phyloP scores from a whole-genome alignment of 2,113 vertebrate species.

The Oryzias celebensis region DNA sequence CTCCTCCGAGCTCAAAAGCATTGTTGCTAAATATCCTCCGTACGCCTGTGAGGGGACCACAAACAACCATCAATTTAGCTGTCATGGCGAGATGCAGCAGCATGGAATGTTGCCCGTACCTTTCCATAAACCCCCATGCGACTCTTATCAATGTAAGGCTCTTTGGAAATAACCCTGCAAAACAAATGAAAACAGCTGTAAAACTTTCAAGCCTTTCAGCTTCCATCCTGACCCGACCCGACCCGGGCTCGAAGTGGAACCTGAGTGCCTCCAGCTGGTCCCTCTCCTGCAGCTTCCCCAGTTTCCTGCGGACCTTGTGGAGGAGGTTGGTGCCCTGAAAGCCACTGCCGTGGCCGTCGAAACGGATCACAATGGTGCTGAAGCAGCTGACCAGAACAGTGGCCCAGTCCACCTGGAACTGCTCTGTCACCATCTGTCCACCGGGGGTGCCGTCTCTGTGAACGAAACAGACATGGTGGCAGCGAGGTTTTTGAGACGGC shows the following conservation, averaged over 20 bases:
- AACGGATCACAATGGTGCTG: slow-evolving; percentile 84
- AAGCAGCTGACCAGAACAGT: slow-evolving; percentile 91
- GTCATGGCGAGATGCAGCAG: background rate
- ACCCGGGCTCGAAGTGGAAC: slow-evolving; percentile 60
- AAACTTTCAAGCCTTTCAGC: background rate
- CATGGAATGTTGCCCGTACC: slow-evolving; percentile 67
- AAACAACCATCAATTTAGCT: slow-evolving; percentile 1
- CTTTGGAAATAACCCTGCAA: slow-evolving; percentile 83
- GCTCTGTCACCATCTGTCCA: slow-evolving; percentile 89
- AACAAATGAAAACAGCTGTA: background rate
- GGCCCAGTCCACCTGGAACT: slow-evolving; percentile 89
- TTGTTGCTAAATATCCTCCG: slow-evolving; percentile 89
- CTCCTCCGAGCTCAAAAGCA: slow-evolving; percentile 84
- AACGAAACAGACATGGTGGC: too few relatives aligned
- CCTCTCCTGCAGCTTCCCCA: slow-evolving; percentile 86
- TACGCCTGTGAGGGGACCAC: slow-evolving; percentile 81
- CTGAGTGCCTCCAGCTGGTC: slow-evolving; percentile 90
- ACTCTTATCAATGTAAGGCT: slow-evolving; percentile 84
- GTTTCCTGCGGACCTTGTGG: slow-evolving; percentile 83
- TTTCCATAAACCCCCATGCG: slow-evolving; percentile 92
- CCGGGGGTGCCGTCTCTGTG: slow-evolving; percentile 89
- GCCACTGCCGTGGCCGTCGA: slow-evolving; percentile 92
- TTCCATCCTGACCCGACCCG: background rate
- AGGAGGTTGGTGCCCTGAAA: slow-evolving; percentile 93
- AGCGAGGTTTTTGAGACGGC: too few relatives aligned